phyloP scores from a whole-genome alignment of 1,140 invertebrate genomes.

The Rhopalosiphum maidis region DNA sequence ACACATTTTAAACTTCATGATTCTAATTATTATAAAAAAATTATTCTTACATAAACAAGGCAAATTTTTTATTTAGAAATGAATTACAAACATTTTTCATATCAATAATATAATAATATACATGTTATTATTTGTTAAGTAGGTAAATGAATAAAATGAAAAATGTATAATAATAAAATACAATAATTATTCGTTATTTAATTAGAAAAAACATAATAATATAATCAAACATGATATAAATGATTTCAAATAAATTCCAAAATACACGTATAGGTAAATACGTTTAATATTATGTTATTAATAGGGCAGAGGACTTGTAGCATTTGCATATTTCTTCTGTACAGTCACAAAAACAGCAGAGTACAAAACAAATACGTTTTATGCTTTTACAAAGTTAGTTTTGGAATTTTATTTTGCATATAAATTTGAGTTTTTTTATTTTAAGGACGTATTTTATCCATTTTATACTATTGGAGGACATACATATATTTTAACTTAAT shows the following conservation, averaged over 20 bases:
- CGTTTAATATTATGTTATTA: too few species aligned
- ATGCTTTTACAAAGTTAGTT: too few species aligned
- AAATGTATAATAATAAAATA: not conserved
- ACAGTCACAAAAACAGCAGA: too few species aligned
- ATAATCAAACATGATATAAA: not conserved
- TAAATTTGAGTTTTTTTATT: too few species aligned
- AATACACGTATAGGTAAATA: not conserved
- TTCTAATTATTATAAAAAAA: not conserved
- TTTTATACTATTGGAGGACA: too few species aligned
- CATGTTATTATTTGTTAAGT: too few species aligned
- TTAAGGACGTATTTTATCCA: too few species aligned
- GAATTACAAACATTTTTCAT: constrained; percentile 1
- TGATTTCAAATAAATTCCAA: not conserved
- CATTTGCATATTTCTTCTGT: too few species aligned
- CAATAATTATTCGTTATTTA: not conserved
- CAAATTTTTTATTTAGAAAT: not conserved
- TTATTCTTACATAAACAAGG: not conserved
- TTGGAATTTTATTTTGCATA: too few species aligned
- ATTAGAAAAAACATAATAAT: not conserved
- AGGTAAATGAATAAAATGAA: not conserved
- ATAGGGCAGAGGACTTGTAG: too few species aligned
- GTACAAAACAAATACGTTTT: too few species aligned
- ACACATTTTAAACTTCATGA: not conserved
- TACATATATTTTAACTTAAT: too few species aligned
- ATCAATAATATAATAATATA: constrained; percentile 1